Base-by-base conservation (phyloP, 2,888 invertebrate genomes). In the Megastigmus dorsalis region DNA sequence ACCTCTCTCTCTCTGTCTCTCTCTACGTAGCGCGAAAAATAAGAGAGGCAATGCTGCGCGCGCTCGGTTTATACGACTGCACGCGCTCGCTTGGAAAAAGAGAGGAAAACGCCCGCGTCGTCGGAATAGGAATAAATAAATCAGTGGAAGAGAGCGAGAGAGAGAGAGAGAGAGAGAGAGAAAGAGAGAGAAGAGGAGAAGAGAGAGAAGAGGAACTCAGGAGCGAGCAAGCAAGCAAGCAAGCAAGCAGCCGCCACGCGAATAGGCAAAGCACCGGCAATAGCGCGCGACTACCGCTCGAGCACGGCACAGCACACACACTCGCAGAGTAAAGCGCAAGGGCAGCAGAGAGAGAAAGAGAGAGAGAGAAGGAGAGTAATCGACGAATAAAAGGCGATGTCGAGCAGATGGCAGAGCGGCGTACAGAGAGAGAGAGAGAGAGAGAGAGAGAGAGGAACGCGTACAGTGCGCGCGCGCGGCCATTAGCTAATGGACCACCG, bases 401-500 rank as follows among this genome's bases (percentile, higher is more conserved):
- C 82, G 83, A 83, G 84, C 86, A 85, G 85, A 85, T 86, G 85
- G 84, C 83, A 81, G 81, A 62, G 33, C 68, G 15, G 5, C 6
- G 13, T 48, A n/a, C n/a, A n/a, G n/a, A n/a, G n/a, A n/a, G n/a
- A n/a, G n/a, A n/a, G n/a, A n/a, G n/a, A n/a, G n/a, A n/a, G n/a
- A n/a, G n/a, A n/a, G n/a, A n/a, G n/a, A n/a, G n/a, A n/a, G n/a
- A n/a, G n/a, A n/a, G n/a, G n/a, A n/a, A n/a, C n/a, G 23, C 28
- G 18, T 15, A 20, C 7, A 3, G 43, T 23, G 28, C 13, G 48
- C 5, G 20, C 41, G 33, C 23, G 79, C 79, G 78, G 84, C 86
- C 84, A 86, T 86, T 86, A 86, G 86, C 86, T 86, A 86, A 86
- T 86, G 86, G 85, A 84, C 83, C 84, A 81, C 84, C 84, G 83